Conservation (phyloP, 2,797 vertebrate genomes). For the Eulemur albifrons region DNA sequence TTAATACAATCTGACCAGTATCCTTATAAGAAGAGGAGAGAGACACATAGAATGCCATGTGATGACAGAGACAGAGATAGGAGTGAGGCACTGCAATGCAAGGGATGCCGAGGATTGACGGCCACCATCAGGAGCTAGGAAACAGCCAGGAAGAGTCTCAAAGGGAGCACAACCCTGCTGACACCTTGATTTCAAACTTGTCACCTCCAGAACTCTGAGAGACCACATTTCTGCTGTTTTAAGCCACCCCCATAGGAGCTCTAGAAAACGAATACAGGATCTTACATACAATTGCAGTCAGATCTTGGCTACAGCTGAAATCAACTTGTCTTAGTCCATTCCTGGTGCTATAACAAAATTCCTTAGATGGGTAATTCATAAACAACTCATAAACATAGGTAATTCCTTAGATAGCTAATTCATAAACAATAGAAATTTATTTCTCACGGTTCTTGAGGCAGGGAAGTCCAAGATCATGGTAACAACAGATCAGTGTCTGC, state of each 20-base stretch:
- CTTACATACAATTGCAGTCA: not conserved
- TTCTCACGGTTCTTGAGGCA: not conserved
- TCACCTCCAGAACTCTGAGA: not conserved
- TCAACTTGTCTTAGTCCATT: not conserved
- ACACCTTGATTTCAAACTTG: not conserved
- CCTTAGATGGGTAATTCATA: not conserved
- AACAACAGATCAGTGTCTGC: not conserved
- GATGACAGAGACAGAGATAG: not conserved
- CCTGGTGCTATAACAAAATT: not conserved
- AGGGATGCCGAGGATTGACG: not conserved
- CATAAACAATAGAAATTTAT: not conserved
- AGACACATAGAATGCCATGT: not conserved
- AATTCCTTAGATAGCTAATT: not conserved
- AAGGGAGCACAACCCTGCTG: not conserved
- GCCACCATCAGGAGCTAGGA: not conserved
- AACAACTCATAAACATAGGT: not conserved
- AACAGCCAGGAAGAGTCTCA: not conserved
- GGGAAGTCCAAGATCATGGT: not conserved
- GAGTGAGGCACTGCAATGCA: accelerated
- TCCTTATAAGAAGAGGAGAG: not conserved
- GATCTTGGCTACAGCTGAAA: not conserved
- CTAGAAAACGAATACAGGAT: not conserved
- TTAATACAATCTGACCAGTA: not conserved
- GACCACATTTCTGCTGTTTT: not conserved
- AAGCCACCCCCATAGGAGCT: not conserved